phyloP scores from a whole-genome alignment of 92 coral and sea anemone genomes.

The Actinostola sp. region DNA sequence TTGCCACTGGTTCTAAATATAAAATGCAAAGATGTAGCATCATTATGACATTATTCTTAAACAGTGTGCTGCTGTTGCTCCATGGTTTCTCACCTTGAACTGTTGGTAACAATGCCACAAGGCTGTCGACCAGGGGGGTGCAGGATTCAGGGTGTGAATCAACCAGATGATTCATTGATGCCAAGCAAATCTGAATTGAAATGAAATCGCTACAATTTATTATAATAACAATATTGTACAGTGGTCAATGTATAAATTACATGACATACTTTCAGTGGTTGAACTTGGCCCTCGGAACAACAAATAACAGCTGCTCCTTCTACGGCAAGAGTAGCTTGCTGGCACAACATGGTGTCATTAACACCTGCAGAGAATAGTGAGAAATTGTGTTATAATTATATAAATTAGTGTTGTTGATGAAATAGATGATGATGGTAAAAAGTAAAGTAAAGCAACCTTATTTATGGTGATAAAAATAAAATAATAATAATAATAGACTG shows the following conservation, averaged over 20 bases:
- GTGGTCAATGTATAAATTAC: too few species aligned
- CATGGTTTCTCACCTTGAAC: constrained; percentile 52
- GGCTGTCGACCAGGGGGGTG: constrained; percentile 61
- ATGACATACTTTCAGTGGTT: constrained; percentile 74
- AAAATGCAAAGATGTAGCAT: neutral
- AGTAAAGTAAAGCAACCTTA: too few species aligned
- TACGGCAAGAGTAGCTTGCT: constrained; percentile 72
- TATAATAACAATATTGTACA: too few species aligned
- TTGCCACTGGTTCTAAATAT: constrained; percentile 68
- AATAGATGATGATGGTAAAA: too few species aligned
- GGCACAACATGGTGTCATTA: constrained; percentile 57
- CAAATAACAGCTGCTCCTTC: constrained; percentile 84
- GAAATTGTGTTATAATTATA: too few species aligned
- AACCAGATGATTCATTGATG: constrained; percentile 76
- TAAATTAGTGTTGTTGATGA: too few species aligned
- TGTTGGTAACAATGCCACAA: constrained; percentile 73
- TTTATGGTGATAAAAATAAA: too few species aligned
- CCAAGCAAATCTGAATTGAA: constrained; percentile 60
- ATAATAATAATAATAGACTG: too few species aligned
- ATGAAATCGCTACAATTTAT: neutral
- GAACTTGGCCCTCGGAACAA: constrained; percentile 70
- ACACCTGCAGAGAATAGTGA: too few species aligned
- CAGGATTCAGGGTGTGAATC: constrained; percentile 69
- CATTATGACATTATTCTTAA: neutral
- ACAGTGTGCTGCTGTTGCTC: too few species aligned